Percentiles rank a stretch among this genome's conserved stretches.
Evolutionary conservation across 35 echinoderm and acorn worm genomes (phyloP).

Genomic region (Eucidaris tribuloides): DNA sequence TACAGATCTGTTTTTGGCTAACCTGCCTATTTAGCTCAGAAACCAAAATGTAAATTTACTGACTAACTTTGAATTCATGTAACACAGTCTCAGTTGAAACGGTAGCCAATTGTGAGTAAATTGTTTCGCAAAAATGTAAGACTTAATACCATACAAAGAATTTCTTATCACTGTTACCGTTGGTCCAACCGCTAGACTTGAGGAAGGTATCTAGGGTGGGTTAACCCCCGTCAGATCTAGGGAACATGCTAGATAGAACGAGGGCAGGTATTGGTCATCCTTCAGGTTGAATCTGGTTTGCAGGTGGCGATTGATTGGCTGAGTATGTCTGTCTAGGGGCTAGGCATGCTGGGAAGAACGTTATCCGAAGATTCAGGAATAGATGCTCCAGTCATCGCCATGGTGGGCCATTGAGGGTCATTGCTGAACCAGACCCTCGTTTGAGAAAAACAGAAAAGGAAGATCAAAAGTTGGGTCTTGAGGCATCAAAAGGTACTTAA

Average conservation of each 20-base stretch:
- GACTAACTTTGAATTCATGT: too few relatives aligned
- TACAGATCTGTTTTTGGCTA: too few relatives aligned
- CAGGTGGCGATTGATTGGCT: not conserved
- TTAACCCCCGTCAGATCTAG: constrained; percentile 22
- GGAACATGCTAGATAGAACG: constrained; percentile 65
- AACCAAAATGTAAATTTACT: too few relatives aligned
- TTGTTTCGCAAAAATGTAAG: too few relatives aligned
- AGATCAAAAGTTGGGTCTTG: too few relatives aligned
- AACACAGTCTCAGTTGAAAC: too few relatives aligned
- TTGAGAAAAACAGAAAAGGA: not conserved
- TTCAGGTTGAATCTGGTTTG: not conserved
- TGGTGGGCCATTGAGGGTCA: constrained; percentile 44
- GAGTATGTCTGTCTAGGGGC: not conserved
- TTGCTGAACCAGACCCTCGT: constrained; percentile 65
- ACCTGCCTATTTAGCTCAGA: too few relatives aligned
- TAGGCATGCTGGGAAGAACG: not conserved
- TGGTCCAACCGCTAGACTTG: constrained; percentile 37
- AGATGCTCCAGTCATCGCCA: constrained; percentile 70
- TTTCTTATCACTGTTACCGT: constrained; percentile 15
- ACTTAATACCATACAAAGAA: too few relatives aligned
- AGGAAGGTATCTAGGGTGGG: constrained; percentile 68
- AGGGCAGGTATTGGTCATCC: constrained; percentile 29
- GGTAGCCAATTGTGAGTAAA: too few relatives aligned
- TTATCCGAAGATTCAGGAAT: constrained; percentile 62
- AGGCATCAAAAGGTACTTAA: too few relatives aligned